Evolutionary conservation across 2,888 invertebrate genomes (phyloP).

Genomic region (Petrophora chlorosata): DNA sequence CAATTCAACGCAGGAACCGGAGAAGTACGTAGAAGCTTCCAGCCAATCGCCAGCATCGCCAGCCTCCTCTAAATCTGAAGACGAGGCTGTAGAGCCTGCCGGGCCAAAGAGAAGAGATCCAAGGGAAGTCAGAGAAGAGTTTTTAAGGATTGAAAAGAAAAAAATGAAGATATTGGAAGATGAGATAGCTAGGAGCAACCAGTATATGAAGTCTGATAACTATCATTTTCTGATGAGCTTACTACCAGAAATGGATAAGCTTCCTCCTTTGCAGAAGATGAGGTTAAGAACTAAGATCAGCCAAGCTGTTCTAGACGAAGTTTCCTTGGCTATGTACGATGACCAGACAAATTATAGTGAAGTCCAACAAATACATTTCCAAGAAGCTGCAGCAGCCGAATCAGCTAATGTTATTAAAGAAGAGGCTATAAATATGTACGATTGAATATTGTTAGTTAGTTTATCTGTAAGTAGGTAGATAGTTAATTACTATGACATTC

Average conservation of each 20-base stretch:
- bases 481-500: too few relatives aligned
- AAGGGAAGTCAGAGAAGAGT: constrained; percentile 26
- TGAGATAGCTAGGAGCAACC: constrained; percentile 25
- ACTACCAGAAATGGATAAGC: constrained; percentile 35
- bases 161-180: constrained; percentile 35
- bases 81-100: not conserved
- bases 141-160: constrained; percentile 35
- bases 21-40: constrained; percentile 7
- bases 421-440: constrained; percentile 34
- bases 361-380: constrained; percentile 13
- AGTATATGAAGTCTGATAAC: constrained; percentile 30
- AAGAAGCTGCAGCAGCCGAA: constrained; percentile 2
- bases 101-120: constrained; percentile 9
- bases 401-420: constrained; percentile 23
- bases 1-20: constrained; percentile 1
- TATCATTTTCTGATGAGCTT: constrained; percentile 37
- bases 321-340: constrained; percentile 12
- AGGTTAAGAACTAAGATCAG: constrained; percentile 31
- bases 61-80: constrained; percentile 13
- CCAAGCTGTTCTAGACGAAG: constrained; percentile 31
- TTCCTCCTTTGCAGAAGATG: constrained; percentile 33
- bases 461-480: not conserved
- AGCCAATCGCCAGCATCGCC: constrained; percentile 14
- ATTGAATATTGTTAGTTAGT: constrained; percentile 11
- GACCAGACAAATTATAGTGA: constrained; percentile 12